A percentile compares a stretch with the other conserved stretches of the same genome.
Conservation (phyloP, 2,113 vertebrate species). For the Myrmecobius fasciatus region DNA sequence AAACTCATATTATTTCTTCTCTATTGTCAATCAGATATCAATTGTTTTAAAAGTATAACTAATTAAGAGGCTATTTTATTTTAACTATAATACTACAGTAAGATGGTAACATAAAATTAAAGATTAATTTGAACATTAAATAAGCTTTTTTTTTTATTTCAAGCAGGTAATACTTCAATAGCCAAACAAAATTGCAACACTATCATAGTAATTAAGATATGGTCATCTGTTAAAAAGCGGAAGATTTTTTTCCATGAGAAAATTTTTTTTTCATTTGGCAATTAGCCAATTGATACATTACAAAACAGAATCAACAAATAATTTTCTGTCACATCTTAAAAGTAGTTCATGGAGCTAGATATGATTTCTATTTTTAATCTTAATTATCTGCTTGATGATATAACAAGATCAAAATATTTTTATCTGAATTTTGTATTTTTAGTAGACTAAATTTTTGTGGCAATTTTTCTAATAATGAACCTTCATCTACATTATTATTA, state of each 20-base stretch:
- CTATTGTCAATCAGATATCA: conserved; percentile 28
- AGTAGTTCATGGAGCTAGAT: conserved; percentile 9
- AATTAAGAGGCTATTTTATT: conserved; percentile 24
- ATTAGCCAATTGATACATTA: background rate
- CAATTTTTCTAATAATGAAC: background rate
- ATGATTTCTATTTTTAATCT: conserved; percentile 37
- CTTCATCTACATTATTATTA: conserved; percentile 4
- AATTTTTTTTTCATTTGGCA: background rate
- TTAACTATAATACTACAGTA: conserved; percentile 15
- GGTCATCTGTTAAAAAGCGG: conserved; percentile 17
- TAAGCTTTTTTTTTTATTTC: background rate
- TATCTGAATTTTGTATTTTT: conserved; percentile 27
- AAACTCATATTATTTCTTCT: conserved; percentile 37
- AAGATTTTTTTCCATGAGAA: conserved; percentile 15
- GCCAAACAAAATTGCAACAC: background rate
- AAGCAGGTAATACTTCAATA: background rate
- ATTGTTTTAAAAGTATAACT: conserved; percentile 6
- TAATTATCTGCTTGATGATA: conserved; percentile 16
- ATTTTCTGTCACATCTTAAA: conserved; percentile 45
- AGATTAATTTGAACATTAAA: conserved; percentile 36
- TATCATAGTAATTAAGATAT: conserved; percentile 22
- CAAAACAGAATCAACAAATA: conserved; percentile 19
- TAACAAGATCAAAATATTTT: conserved; percentile 19
- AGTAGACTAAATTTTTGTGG: conserved; percentile 13
- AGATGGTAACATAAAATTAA: conserved; percentile 42